Evolutionary conservation across 2,888 invertebrate species (phyloP).

Genomic region (Melieria picta): DNA sequence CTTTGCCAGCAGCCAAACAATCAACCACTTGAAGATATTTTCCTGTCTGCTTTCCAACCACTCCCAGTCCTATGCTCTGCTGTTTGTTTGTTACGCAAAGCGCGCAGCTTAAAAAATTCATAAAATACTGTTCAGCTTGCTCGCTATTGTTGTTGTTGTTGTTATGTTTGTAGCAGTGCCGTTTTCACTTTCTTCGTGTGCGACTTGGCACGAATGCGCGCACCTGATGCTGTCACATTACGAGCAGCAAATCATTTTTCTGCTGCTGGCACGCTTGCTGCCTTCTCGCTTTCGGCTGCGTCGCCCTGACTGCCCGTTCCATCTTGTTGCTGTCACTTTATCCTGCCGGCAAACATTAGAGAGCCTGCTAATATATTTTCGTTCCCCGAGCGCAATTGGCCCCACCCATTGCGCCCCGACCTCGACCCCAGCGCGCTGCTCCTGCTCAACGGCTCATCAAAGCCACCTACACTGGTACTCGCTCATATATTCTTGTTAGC

Average conservation of each 20-base stretch:
- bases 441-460: neutral
- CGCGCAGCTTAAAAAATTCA: neutral
- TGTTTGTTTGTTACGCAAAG: too few species aligned
- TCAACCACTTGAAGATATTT: too few species aligned
- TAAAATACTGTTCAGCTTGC: neutral
- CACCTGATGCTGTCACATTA: slow-evolving; percentile 4
- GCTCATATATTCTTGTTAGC: slow-evolving; percentile 14
- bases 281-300: neutral
- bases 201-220: neutral
- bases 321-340: neutral
- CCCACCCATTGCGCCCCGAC: too few species aligned
- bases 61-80: too few species aligned
- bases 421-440: too few species aligned
- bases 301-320: neutral
- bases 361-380: slow-evolving; percentile 10
- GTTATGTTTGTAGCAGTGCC: too few species aligned
- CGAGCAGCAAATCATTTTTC: neutral
- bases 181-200: too few species aligned
- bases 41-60: too few species aligned
- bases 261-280: neutral
- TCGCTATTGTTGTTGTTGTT: too few species aligned
- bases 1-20: too few species aligned
- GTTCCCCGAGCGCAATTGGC: neutral
- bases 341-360: too few species aligned
- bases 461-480: neutral